Percentiles rank a stretch among this genome's conserved stretches.
Evolutionary conservation across 2,113 vertebrate species (phyloP).

Genomic region (Xyrauchen texanus): DNA sequence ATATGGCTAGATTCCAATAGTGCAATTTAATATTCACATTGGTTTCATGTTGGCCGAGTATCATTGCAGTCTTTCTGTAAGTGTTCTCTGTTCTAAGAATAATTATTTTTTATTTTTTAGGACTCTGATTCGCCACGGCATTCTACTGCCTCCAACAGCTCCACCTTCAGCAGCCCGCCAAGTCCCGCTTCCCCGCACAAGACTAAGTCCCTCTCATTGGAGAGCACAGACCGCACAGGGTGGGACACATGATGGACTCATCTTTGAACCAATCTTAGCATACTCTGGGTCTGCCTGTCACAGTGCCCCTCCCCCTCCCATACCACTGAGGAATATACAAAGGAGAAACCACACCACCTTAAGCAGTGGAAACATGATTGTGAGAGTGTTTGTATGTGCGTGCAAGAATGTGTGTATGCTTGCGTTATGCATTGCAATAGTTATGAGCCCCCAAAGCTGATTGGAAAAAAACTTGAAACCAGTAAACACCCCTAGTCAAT

Average conservation of each 20-base stretch:
- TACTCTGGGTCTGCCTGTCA: conserved; percentile 57
- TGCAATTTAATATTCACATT: too few species aligned
- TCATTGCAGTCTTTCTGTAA: too few species aligned
- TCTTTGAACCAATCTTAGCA: conserved; percentile 62
- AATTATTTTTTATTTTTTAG: conserved; percentile 66
- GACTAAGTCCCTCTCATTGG: conserved; percentile 94
- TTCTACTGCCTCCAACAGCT: conserved; percentile 98
- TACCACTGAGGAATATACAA: conserved; percentile 25
- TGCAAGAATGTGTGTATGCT: conserved; percentile 6
- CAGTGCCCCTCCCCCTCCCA: conserved; percentile 47
- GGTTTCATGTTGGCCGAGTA: too few species aligned
- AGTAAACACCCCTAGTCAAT: neutral
- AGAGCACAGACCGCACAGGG: conserved; percentile 91
- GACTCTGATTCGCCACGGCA: conserved; percentile 97
- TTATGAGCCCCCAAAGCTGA: conserved; percentile 32
- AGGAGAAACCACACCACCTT: neutral
- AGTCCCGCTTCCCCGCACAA: conserved; percentile 94
- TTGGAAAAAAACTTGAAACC: neutral
- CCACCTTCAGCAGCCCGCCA: conserved; percentile 98
- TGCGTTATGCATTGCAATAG: conserved; percentile 40
- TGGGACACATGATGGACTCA: conserved; percentile 92
- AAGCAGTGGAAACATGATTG: neutral
- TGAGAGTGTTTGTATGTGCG: too few species aligned
- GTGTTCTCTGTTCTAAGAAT: too few species aligned
- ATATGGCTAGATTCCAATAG: too few species aligned